Conservation (phyloP, 2,113 vertebrate genomes). For the Corythaixoides concolor region DNA sequence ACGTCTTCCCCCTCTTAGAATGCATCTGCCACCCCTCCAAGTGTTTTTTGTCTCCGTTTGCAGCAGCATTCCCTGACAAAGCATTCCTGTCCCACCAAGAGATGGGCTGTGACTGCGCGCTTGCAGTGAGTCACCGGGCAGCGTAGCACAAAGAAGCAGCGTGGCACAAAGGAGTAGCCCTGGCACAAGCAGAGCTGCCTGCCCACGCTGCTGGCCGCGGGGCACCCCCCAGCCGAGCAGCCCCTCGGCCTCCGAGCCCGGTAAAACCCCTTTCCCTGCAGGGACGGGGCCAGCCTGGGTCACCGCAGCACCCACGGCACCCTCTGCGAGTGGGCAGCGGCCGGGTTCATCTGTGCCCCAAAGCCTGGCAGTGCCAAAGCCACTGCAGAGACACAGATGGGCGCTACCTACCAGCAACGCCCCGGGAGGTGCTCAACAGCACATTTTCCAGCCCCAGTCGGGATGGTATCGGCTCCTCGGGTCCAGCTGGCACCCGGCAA, state of each 20-base stretch:
- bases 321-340: rapidly evolving
- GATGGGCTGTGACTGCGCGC: not conserved
- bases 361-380: not conserved
- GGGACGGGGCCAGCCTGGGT: rapidly evolving
- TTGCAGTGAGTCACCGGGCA: rapidly evolving
- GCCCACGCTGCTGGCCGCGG: rapidly evolving
- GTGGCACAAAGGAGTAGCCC: not conserved
- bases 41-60: not conserved
- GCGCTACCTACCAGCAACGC: rapidly evolving
- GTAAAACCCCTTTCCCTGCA: not conserved
- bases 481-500: not conserved
- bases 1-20: not conserved
- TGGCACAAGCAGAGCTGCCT: not conserved
- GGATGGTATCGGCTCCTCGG: rapidly evolving
- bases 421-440: not conserved
- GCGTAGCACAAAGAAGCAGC: not conserved
- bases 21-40: not conserved
- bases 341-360: not conserved
- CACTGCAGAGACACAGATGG: not conserved
- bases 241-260: rapidly evolving
- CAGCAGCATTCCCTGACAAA: rapidly evolving
- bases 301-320: not conserved
- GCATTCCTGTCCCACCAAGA: not conserved
- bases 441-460: rapidly evolving
- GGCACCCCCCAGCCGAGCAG: not conserved